Evolutionary conservation across 2,113 vertebrate genomes (phyloP), one percentile per base, ranked within the genome.

Genomic region (Caretta caretta): DNA sequence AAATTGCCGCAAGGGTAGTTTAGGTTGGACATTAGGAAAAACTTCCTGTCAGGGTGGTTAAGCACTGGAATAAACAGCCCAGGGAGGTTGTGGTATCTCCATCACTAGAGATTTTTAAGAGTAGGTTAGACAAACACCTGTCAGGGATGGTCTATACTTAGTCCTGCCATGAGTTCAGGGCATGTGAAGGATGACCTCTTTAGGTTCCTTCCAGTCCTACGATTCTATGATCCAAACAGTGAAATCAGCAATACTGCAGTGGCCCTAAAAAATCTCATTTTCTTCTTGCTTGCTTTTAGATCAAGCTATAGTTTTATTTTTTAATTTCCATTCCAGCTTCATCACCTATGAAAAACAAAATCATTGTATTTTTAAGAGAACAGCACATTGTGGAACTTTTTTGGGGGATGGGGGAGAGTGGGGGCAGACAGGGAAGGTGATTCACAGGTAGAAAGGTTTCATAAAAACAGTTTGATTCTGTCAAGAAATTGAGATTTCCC

Each of bases 271-370:
- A 25, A 25, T 6, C n/a, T n/a, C 12, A 0, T 76, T 76, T 76
- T 42, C 22, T 76, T 76, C 11, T 51, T 57, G 86, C n/a, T 46
- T 54, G 42, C 48, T 89, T 29, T 38, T 80, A 25, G 72, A 27
- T 81, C 3, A 69, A 17, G 6, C 69, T 56, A 2, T 76, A 29
- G 9, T 84, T 38, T 88, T 84, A 27, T 65, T 49, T 86, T 95
- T 86, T 4, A 88, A 88, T 96, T 94, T 92, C 27, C 14, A 17
- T 78, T 95, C 78, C 46, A 56, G 57, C 92, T 80, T 90, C 17
- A 72, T 51, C 6, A 83, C 11, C 17, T 42, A n/a, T 54, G 3
- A 42, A 49, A 57, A 51, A 84, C 53, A 17, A 54, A 46, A 57
- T 76, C 5, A 25, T 38, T 46, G 38, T 46, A 76, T 25, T 76